These are phyloP conservation scores for Sepioteuthis lessoniana DNA, from an alignment of 2,888 invertebrate genomes.

Conservation along the genomic window DNA sequence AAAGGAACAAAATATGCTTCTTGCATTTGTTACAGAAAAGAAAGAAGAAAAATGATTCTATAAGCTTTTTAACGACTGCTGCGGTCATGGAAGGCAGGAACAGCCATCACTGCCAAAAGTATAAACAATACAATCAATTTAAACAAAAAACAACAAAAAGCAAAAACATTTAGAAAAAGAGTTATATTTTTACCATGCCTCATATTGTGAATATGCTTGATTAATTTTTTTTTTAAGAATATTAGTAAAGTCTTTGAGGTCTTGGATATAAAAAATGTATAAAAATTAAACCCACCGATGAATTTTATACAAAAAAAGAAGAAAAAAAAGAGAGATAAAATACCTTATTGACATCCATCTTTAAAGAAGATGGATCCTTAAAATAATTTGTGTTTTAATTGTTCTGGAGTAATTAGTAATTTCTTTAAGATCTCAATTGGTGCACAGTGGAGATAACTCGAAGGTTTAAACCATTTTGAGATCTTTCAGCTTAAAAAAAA, in stretches of 20 bases:
- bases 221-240: background rate
- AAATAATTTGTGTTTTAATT: background rate
- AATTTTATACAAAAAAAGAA: too few relatives aligned
- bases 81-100: background rate
- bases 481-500: background rate
- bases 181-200: background rate
- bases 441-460: too few relatives aligned
- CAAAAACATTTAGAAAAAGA: background rate
- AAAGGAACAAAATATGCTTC: background rate
- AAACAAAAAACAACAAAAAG: background rate
- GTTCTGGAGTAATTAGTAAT: background rate
- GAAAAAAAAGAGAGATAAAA: too few relatives aligned
- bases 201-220: slow-evolving; percentile 1
- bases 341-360: too few relatives aligned
- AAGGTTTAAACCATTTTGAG: too few relatives aligned
- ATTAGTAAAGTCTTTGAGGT: background rate
- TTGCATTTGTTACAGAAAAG: background rate
- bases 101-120: slow-evolving; percentile 2
- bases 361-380: background rate
- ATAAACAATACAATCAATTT: background rate
- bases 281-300: background rate
- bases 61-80: background rate
- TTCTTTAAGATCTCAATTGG: too few relatives aligned
- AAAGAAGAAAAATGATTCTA: background rate
- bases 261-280: background rate